phyloP scores from a whole-genome alignment of 2,888 invertebrate species.

The Melanotus villosus region DNA sequence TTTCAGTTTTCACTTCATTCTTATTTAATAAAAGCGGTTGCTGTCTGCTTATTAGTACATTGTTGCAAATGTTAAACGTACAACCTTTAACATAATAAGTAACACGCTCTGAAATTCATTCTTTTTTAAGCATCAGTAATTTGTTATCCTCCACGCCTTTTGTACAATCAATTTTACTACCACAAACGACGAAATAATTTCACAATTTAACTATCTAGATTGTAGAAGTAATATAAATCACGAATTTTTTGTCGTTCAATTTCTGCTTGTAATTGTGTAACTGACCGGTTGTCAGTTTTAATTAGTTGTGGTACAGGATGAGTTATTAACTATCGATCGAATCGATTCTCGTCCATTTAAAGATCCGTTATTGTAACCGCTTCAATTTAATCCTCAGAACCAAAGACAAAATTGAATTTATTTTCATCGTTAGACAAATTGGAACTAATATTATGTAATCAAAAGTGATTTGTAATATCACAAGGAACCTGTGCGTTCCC shows the following conservation, averaged over 20 bases:
- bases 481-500: background rate
- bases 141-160: background rate
- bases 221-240: slow-evolving; percentile 17
- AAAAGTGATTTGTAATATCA: slow-evolving; percentile 8
- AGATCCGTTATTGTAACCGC: background rate
- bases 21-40: background rate
- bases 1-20: background rate
- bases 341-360: background rate
- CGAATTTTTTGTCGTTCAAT: background rate
- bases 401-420: background rate
- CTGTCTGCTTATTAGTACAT: background rate
- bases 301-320: slow-evolving; percentile 12
- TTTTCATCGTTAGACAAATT: slow-evolving; percentile 10
- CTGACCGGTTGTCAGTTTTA: slow-evolving; percentile 19
- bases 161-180: too few relatives aligned
- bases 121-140: background rate
- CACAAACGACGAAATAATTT: too few relatives aligned
- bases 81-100: background rate
- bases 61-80: background rate
- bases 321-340: slow-evolving; percentile 18
- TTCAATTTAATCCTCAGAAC: background rate
- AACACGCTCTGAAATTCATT: background rate
- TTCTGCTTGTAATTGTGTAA: background rate
- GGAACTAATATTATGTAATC: slow-evolving; percentile 1
- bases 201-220: background rate